These are phyloP conservation scores for Chionodraco myersi DNA, from an alignment of 2,113 vertebrate genomes.

Conservation along the genomic window DNA sequence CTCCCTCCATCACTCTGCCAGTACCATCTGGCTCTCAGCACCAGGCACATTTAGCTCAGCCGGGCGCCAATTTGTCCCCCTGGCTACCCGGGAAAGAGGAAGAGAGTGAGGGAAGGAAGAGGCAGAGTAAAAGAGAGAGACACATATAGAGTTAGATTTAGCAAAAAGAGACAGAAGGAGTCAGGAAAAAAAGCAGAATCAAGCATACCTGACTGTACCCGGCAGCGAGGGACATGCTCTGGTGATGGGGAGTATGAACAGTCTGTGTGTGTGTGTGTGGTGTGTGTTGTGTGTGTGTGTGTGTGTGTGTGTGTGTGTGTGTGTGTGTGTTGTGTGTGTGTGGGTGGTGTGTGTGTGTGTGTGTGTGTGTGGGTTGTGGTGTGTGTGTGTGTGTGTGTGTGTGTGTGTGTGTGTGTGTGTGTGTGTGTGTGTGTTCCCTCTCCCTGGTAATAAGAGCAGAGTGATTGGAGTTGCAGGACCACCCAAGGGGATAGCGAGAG, in stretches of 20 bases:
- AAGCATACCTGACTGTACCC: conserved; percentile 45
- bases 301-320: too few relatives aligned
- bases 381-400: conserved; percentile 16
- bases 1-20: conserved; percentile 68
- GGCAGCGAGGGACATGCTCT: conserved; percentile 54
- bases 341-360: not conserved
- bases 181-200: conserved; percentile 39
- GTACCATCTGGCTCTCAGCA: conserved; percentile 80
- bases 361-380: conserved; percentile 19
- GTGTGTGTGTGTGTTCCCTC: conserved; percentile 29
- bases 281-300: too few relatives aligned
- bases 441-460: conserved; percentile 64
- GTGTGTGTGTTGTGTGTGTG: too few relatives aligned
- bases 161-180: conserved; percentile 33
- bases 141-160: conserved; percentile 37
- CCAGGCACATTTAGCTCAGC: conserved; percentile 78
- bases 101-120: conserved; percentile 50
- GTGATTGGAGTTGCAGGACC: conserved; percentile 68
- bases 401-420: conserved; percentile 26
- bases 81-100: conserved; percentile 47
- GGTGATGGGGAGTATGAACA: conserved; percentile 53
- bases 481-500: conserved; percentile 64
- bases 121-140: conserved; percentile 37
- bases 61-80: conserved; percentile 77
- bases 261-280: not conserved